These are phyloP conservation scores for Azemiops feae DNA, from an alignment of 2,113 vertebrate genomes.

Conservation along the genomic window DNA sequence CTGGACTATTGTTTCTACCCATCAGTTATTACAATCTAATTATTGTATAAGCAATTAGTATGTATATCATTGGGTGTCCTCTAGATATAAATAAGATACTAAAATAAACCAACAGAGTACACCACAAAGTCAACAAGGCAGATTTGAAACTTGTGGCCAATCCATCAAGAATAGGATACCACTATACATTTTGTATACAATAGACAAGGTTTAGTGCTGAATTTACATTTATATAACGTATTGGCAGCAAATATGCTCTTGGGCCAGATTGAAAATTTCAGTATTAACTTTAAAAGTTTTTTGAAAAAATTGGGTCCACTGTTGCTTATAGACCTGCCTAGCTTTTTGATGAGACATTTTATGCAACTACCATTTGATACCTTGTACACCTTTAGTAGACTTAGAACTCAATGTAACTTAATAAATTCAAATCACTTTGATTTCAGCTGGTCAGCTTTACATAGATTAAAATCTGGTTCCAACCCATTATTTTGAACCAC, in stretches of 20 bases:
- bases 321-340: not conserved
- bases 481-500: not conserved
- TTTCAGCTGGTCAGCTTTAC: not conserved
- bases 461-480: too few relatives aligned
- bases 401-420: not conserved
- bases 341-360: not conserved
- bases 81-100: not conserved
- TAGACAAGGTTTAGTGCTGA: not conserved
- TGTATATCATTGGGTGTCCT: not conserved
- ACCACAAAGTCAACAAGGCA: not conserved
- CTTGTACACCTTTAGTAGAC: not conserved
- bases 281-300: not conserved
- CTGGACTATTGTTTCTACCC: not conserved
- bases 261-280: not conserved
- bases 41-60: not conserved
- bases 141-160: not conserved
- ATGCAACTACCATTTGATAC: not conserved
- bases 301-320: not conserved
- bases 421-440: not conserved
- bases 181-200: not conserved
- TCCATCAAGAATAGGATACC: not conserved
- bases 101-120: not conserved
- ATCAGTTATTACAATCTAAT: not conserved
- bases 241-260: not conserved
- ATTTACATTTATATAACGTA: not conserved